A percentile compares a stretch with the other conserved stretches of the same genome.
These are phyloP conservation scores for Pagetopsis macropterus DNA, from an alignment of 2,797 vertebrate genomes.

Conservation along the genomic window DNA sequence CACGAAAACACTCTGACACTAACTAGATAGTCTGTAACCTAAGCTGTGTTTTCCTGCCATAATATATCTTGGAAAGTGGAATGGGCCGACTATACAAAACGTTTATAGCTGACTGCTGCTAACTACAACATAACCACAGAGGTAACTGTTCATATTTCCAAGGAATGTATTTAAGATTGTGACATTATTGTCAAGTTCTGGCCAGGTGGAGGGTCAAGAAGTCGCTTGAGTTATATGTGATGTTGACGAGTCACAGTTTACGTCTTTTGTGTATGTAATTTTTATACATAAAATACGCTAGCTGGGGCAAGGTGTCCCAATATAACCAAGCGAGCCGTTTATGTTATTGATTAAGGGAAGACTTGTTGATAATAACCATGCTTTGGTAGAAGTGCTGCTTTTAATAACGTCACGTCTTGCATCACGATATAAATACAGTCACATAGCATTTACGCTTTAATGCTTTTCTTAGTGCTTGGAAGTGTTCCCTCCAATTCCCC, in stretches of 20 bases:
- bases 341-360: too few relatives aligned
- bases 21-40: background rate
- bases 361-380: background rate
- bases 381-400: background rate
- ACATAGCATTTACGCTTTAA: background rate
- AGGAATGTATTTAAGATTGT: background rate
- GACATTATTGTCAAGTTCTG: conserved; percentile 7
- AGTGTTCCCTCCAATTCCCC: background rate
- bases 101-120: conserved; percentile 32
- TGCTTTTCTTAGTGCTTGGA: background rate
- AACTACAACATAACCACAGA: conserved; percentile 46
- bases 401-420: background rate
- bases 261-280: background rate
- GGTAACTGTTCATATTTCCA: conserved; percentile 37
- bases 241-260: background rate
- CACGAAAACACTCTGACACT: conserved; percentile 32
- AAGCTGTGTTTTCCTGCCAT: conserved; percentile 1
- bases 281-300: background rate
- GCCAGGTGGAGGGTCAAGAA: background rate
- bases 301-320: background rate
- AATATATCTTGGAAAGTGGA: conserved; percentile 26
- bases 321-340: background rate
- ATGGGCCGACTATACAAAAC: conserved; percentile 45
- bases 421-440: background rate
- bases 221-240: background rate